phyloP scores from a whole-genome alignment of 2,888 invertebrate genomes.

The Pristionchus japonicus region DNA sequence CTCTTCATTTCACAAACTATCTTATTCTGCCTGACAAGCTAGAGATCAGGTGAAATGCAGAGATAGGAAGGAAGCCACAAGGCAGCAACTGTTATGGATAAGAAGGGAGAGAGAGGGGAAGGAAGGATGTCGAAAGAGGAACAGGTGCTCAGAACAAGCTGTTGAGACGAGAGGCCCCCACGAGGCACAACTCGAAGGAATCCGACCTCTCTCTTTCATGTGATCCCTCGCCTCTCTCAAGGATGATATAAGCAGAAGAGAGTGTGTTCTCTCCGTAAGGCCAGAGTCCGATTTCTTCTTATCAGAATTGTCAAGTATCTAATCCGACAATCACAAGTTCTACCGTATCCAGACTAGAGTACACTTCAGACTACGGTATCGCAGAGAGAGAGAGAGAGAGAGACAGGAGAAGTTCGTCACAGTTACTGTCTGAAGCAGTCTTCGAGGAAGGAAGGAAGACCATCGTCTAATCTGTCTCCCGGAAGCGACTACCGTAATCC shows the following conservation, averaged over 20 bases:
- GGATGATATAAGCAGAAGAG: too few relatives aligned
- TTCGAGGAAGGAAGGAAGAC: background rate
- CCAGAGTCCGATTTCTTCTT: background rate
- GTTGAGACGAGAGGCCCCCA: background rate
- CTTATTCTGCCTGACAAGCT: too few relatives aligned
- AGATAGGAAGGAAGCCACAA: background rate
- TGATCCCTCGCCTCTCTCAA: too few relatives aligned
- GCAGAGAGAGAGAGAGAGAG: too few relatives aligned
- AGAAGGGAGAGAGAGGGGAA: background rate
- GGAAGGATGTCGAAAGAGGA: constrained; percentile 18
- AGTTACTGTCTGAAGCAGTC: background rate
- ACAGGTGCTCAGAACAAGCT: constrained; percentile 28
- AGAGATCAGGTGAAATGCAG: too few relatives aligned
- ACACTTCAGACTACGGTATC: background rate
- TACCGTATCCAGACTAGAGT: background rate
- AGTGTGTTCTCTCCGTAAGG: background rate
- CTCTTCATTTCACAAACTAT: too few relatives aligned
- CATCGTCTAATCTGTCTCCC: background rate
- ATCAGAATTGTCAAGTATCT: background rate
- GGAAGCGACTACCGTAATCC: background rate
- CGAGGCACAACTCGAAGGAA: too few relatives aligned
- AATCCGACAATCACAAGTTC: background rate
- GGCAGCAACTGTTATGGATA: constrained; percentile 20
- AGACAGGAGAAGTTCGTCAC: background rate
- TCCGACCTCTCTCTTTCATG: too few relatives aligned